Evolutionary conservation across 2,888 invertebrate species (phyloP).

Genomic region (Frankliniella fusca): DNA sequence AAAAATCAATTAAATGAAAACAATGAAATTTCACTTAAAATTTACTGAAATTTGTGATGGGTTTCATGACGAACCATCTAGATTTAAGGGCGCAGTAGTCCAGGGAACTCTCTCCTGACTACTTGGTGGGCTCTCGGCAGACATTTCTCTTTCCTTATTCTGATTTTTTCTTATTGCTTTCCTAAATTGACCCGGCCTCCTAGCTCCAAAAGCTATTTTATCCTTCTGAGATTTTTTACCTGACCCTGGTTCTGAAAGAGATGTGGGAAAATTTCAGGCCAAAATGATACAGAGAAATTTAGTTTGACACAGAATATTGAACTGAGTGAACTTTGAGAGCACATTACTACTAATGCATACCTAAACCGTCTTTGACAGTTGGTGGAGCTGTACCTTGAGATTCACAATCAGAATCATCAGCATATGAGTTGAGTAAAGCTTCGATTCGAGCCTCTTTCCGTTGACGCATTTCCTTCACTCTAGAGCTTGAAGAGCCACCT

Average conservation of each 20-base stretch:
- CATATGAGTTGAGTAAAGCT: not conserved
- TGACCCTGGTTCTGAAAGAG: not conserved
- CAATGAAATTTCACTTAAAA: not conserved
- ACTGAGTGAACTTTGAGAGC: not conserved
- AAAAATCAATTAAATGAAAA: not conserved
- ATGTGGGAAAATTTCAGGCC: not conserved
- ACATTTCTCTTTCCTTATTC: not conserved
- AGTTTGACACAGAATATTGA: not conserved
- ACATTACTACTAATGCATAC: not conserved
- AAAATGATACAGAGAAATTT: not conserved
- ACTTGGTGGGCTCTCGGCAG: not conserved
- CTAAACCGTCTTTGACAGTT: not conserved
- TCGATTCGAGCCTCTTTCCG: not conserved
- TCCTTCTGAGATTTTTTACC: no score
- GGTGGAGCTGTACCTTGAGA: not conserved
- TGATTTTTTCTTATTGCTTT: not conserved
- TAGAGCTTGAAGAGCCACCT: not conserved
- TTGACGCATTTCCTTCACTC: not conserved
- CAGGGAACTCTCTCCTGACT: not conserved
- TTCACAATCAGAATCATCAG: not conserved
- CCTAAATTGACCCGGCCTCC: not conserved
- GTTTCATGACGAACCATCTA: not conserved
- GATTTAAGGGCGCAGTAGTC: not conserved
- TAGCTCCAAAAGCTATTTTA: no score
- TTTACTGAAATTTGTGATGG: not conserved